A percentile compares a stretch with the other conserved stretches of the same genome.
Conservation (phyloP, 2,113 vertebrate genomes). For the Albula goreensis region DNA sequence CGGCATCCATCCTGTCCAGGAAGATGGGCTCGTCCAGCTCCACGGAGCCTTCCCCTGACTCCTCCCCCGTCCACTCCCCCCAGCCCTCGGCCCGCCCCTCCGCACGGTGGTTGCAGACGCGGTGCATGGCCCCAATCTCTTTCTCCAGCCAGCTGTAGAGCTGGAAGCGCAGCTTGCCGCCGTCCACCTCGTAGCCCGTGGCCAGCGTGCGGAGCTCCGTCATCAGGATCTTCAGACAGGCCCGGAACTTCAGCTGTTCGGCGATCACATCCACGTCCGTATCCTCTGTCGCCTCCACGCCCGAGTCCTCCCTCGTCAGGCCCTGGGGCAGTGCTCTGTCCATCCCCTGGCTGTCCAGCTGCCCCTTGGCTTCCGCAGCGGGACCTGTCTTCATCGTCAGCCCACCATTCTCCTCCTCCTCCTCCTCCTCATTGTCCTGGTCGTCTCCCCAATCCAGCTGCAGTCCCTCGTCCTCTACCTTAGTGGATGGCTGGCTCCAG, state of each 20-base stretch:
- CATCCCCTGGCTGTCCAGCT: conserved; percentile 32
- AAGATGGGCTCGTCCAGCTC: conserved; percentile 67
- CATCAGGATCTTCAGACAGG: conserved; percentile 98
- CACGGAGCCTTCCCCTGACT: conserved; percentile 68
- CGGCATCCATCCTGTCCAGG: conserved; percentile 72
- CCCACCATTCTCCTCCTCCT: conserved; percentile 70
- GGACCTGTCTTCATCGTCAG: conserved; percentile 77
- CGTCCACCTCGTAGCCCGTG: conserved; percentile 95
- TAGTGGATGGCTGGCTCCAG: conserved; percentile 82
- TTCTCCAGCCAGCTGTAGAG: conserved; percentile 97
- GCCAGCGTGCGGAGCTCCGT: conserved; percentile 93
- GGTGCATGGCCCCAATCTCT: conserved; percentile 93
- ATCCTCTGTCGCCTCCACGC: conserved; percentile 34
- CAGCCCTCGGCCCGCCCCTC: conserved; percentile 65
- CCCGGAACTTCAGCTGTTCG: conserved; percentile 96
- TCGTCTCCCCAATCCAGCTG: conserved; percentile 86
- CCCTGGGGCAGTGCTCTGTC: conserved; percentile 17
- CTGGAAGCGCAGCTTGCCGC: conserved; percentile 94
- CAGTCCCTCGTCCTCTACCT: conserved; percentile 80
- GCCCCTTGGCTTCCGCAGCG: conserved; percentile 48
- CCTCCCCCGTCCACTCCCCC: conserved; percentile 49
- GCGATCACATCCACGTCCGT: conserved; percentile 90
- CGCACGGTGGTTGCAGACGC: conserved; percentile 89
- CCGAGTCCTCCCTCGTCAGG: conserved; percentile 58
- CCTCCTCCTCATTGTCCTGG: conserved; percentile 70